phyloP scores from a whole-genome alignment of 1,140 invertebrate genomes.

The Drosophila leontia region DNA sequence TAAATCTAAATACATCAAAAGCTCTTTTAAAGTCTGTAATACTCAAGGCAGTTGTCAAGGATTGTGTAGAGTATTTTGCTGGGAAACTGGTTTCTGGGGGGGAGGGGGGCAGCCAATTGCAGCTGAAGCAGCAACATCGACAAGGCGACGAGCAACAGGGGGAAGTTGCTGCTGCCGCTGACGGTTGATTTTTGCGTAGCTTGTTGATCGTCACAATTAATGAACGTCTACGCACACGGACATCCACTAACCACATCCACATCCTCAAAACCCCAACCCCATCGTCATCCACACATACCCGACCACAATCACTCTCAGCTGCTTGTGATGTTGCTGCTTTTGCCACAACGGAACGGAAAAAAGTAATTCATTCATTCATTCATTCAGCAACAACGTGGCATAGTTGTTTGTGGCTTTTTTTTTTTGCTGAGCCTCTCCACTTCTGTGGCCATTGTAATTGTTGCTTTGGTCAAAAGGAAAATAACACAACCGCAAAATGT shows the following conservation, averaged over 20 bases:
- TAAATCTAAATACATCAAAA: neutral
- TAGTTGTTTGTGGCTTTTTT: constrained; percentile 53
- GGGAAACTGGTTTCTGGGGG: constrained; percentile 61
- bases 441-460: constrained; percentile 61
- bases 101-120: constrained; percentile 61
- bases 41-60: constrained; percentile 8
- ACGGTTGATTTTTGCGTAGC: constrained; percentile 74
- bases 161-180: constrained; percentile 36
- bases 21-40: neutral
- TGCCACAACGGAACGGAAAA: constrained; percentile 72
- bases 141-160: constrained; percentile 25
- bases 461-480: constrained; percentile 68
- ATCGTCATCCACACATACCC: constrained; percentile 19
- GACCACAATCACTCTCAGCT: constrained; percentile 55
- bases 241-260: constrained; percentile 76
- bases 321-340: constrained; percentile 43
- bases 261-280: constrained; percentile 39
- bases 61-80: constrained; percentile 22
- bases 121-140: constrained; percentile 44
- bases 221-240: constrained; percentile 81
- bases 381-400: constrained; percentile 63
- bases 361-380: constrained; percentile 76
- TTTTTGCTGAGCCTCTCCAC: constrained; percentile 29
- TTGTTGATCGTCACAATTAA: constrained; percentile 83
- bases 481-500: constrained; percentile 72